Evolutionary conservation across 2,797 vertebrate genomes (phyloP).

Genomic region (Synaphobranchus kaupii): DNA sequence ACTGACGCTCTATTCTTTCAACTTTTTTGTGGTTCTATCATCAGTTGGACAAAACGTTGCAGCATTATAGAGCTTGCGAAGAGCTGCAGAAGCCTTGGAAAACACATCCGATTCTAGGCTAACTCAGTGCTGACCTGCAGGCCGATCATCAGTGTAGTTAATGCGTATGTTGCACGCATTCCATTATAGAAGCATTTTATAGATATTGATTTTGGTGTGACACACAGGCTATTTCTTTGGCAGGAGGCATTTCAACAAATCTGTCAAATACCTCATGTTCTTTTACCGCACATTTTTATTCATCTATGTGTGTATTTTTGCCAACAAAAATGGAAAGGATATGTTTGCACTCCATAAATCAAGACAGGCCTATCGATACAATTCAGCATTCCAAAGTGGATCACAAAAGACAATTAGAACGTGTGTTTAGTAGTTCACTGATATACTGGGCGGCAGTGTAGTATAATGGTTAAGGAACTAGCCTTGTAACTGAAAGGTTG

Average conservation of each 20-base stretch:
- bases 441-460: too few species aligned
- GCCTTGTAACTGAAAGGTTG: too few species aligned
- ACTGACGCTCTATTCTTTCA: not conserved
- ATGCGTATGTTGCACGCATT: not conserved
- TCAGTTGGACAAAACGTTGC: not conserved
- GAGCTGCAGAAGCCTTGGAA: too few species aligned
- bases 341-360: not conserved
- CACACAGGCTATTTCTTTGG: not conserved
- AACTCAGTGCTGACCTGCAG: too few species aligned
- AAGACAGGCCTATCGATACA: not conserved
- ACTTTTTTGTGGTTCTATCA: not conserved
- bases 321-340: not conserved
- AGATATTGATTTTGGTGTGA: not conserved
- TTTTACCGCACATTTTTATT: too few species aligned
- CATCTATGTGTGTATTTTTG: not conserved
- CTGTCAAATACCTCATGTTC: too few species aligned
- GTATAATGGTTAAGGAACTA: too few species aligned
- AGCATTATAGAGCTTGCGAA: not conserved
- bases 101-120: too few species aligned
- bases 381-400: not conserved
- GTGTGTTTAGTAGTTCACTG: not conserved
- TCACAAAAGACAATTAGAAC: not conserved
- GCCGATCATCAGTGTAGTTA: not conserved
- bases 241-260: not conserved
- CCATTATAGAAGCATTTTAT: not conserved